phyloP scores from a whole-genome alignment of 2,888 invertebrate species.

The Autographa pulchrina region DNA sequence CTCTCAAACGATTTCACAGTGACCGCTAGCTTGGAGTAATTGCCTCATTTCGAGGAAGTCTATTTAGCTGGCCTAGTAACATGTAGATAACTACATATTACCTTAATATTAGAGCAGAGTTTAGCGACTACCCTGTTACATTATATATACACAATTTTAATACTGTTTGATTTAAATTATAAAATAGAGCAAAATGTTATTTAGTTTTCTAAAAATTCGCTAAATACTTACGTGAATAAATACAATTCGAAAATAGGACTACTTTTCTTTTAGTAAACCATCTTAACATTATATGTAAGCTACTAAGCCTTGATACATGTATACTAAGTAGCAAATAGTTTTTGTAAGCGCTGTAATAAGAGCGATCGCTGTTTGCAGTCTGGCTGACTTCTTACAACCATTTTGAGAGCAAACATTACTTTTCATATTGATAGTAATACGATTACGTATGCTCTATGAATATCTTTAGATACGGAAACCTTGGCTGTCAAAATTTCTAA shows the following conservation, averaged over 20 bases:
- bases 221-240: too few relatives aligned
- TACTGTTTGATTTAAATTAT: too few relatives aligned
- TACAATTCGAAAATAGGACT: too few relatives aligned
- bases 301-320: background rate
- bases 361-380: background rate
- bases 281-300: too few relatives aligned
- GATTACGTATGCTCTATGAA: background rate
- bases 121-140: too few relatives aligned
- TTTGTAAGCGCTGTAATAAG: background rate
- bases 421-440: background rate
- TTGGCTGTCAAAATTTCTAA: background rate
- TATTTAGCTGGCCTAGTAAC: slow-evolving; percentile 15
- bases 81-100: too few relatives aligned
- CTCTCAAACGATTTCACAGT: slow-evolving; percentile 39
- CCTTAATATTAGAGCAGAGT: too few relatives aligned
- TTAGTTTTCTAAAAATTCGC: too few relatives aligned
- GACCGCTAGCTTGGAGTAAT: slow-evolving; percentile 55
- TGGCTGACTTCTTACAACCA: background rate
- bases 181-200: too few relatives aligned
- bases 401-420: slow-evolving; percentile 1
- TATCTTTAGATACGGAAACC: background rate
- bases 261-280: too few relatives aligned
- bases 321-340: background rate
- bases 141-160: too few relatives aligned
- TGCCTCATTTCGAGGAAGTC: slow-evolving; percentile 33